Evolutionary conservation across 1,140 invertebrate genomes (phyloP).

Genomic region (Ips nitidus): DNA sequence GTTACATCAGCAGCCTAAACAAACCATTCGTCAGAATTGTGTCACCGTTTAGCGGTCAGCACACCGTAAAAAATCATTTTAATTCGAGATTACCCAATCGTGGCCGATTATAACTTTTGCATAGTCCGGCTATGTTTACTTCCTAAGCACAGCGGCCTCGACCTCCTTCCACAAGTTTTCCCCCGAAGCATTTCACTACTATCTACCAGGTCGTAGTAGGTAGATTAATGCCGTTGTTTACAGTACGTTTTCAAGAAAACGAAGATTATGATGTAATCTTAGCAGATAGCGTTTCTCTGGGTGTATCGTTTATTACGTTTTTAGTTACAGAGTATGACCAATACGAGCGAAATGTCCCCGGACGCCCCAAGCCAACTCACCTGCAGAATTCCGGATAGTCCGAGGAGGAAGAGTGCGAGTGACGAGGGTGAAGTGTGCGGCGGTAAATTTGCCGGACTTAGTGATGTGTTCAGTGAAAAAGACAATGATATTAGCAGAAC

Average conservation of each 20-base stretch:
- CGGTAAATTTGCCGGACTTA: neutral
- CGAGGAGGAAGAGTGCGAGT: neutral
- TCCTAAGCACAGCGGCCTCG: neutral
- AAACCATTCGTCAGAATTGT: constrained; percentile 6
- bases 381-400: neutral
- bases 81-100: neutral
- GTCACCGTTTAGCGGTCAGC: constrained; percentile 1
- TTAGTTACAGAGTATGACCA: no score
- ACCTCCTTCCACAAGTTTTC: neutral
- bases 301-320: no score
- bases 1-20: constrained; percentile 8
- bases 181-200: no score
- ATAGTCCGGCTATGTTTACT: neutral
- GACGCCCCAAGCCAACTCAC: neutral
- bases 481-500: constrained; percentile 28
- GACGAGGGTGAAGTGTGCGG: neutral
- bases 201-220: no score
- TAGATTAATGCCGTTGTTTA: no score
- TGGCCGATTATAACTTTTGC: neutral
- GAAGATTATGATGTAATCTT: no score
- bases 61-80: neutral
- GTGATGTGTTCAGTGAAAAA: constrained; percentile 27
- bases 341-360: no score
- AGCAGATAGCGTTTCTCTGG: no score
- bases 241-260: no score